These are phyloP conservation scores for Pipistrellus kuhlii DNA, from an alignment of 2,797 vertebrate genomes.

Conservation along the genomic window DNA sequence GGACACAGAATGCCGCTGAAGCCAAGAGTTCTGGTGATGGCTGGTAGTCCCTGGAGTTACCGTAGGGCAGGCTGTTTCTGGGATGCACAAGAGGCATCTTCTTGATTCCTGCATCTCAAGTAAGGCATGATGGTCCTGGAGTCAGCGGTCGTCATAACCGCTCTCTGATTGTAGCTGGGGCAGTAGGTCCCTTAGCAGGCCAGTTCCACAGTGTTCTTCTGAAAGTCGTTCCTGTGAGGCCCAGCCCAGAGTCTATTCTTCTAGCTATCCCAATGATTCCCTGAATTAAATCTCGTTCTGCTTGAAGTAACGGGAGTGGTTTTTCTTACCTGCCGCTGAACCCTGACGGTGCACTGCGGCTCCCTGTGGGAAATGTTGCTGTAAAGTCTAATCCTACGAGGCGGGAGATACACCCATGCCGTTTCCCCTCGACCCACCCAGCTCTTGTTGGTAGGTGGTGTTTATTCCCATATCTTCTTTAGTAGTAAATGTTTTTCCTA, in stretches of 20 bases:
- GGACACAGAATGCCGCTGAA: not conserved
- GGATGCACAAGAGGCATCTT: not conserved
- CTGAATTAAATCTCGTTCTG: not conserved
- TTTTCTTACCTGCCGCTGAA: not conserved
- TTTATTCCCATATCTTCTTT: not conserved
- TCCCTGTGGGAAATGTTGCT: not conserved
- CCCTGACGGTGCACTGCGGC: not conserved
- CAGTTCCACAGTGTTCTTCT: not conserved
- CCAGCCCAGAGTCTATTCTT: not conserved
- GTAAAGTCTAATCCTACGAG: not conserved
- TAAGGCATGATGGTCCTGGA: not conserved
- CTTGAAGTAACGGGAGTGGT: not conserved
- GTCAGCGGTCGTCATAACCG: no score
- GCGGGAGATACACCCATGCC: not conserved
- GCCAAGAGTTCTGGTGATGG: not conserved
- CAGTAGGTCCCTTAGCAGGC: not conserved
- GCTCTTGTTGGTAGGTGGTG: not conserved
- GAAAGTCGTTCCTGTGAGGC: not conserved
- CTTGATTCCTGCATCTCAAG: not conserved
- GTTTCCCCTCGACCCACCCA: not conserved
- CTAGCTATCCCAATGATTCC: not conserved
- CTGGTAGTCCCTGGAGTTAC: not conserved
- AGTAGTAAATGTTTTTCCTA: not conserved
- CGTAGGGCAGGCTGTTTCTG: not conserved
- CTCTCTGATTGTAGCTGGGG: not conserved